phyloP scores from a whole-genome alignment of 2,113 vertebrate genomes.

The Menidia beryllina region DNA sequence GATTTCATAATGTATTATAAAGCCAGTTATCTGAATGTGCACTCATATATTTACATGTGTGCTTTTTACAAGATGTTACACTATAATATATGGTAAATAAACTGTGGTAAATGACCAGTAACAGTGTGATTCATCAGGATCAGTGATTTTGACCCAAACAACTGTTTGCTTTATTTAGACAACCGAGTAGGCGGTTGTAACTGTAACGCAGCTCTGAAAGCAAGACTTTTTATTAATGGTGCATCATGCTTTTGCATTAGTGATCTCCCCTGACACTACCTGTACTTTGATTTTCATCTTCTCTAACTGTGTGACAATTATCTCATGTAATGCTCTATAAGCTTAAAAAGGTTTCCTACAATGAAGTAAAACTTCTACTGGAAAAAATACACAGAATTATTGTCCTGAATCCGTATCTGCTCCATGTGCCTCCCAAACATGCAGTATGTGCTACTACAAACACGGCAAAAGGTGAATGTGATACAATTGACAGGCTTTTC shows the following conservation, averaged over 20 bases:
- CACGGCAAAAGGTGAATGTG: constrained; percentile 46
- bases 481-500: background rate
- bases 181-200: constrained; percentile 36
- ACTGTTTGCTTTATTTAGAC: constrained; percentile 47
- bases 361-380: background rate
- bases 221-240: constrained; percentile 43
- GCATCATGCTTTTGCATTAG: constrained; percentile 36
- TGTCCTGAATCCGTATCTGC: constrained; percentile 37
- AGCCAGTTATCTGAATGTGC: constrained; percentile 54
- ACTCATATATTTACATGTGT: constrained; percentile 63
- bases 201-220: constrained; percentile 40
- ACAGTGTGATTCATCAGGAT: constrained; percentile 49
- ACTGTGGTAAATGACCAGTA: constrained; percentile 65
- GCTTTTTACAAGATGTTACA: constrained; percentile 65
- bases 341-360: constrained; percentile 34
- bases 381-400: constrained; percentile 19
- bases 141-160: constrained; percentile 26
- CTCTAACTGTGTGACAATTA: constrained; percentile 56
- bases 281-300: constrained; percentile 23
- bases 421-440: constrained; percentile 54
- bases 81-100: constrained; percentile 71
- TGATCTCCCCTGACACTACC: constrained; percentile 32
- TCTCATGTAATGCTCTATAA: constrained; percentile 32
- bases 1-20: constrained; percentile 55
- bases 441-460: constrained; percentile 16